Percentiles rank a stretch among this genome's conserved stretches.
Evolutionary conservation across 2,888 invertebrate genomes (phyloP).

Genomic region (Drosophila glabriapex): DNA sequence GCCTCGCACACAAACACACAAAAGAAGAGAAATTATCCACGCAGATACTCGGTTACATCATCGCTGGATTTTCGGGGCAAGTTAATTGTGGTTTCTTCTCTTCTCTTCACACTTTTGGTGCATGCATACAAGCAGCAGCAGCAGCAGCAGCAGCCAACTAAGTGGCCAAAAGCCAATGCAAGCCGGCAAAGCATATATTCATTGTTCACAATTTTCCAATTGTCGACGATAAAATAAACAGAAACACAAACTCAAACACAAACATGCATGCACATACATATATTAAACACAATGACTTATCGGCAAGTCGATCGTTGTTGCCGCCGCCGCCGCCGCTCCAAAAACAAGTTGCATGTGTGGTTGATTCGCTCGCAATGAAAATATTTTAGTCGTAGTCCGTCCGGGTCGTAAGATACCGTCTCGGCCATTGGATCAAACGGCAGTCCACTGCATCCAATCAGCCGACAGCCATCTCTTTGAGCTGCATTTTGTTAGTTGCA

Average conservation of each 20-base stretch:
- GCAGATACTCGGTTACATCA: conserved; percentile 56
- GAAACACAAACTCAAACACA: conserved; percentile 13
- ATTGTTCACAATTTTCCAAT: conserved; percentile 78
- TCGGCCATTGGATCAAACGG: conserved; percentile 21
- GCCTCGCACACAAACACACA: neutral
- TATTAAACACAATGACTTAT: conserved; percentile 44
- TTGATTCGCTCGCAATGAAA: conserved; percentile 15
- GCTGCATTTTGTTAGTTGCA: conserved; percentile 31
- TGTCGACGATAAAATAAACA: conserved; percentile 67
- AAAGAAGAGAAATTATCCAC: conserved; percentile 35
- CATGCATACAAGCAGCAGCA: conserved; percentile 21
- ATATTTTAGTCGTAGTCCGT: conserved; percentile 31
- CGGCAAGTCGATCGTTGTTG: conserved; percentile 62
- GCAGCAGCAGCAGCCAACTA: conserved; percentile 10
- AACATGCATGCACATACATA: conserved; percentile 21
- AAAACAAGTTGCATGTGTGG: conserved; percentile 69
- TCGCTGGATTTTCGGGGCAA: conserved; percentile 23
- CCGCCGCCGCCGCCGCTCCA: conserved; percentile 27
- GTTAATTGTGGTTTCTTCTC: conserved; percentile 19
- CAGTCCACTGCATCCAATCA: conserved; percentile 49
- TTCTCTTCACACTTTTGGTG: conserved; percentile 54
- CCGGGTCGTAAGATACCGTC: conserved; percentile 55
- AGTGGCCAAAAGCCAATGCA: conserved; percentile 35
- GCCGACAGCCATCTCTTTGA: conserved; percentile 63
- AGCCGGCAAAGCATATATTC: conserved; percentile 56